Percentiles rank a stretch among this genome's conserved stretches.
phyloP scores from a whole-genome alignment of 2,888 invertebrate species.

The Campaea margaritaria region DNA sequence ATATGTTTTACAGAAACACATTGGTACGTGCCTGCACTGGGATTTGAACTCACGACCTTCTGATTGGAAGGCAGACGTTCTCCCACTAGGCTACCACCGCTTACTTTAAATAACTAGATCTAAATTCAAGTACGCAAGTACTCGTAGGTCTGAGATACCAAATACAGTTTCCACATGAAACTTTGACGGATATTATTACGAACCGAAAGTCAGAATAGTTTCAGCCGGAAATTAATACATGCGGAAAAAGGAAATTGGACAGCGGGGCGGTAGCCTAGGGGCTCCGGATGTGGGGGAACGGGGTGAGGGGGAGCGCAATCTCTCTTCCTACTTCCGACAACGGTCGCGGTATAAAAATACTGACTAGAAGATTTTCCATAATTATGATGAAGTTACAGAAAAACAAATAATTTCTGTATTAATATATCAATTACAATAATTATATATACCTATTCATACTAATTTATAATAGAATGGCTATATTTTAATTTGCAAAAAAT shows the following conservation, averaged over 20 bases:
- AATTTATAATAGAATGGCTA: no score
- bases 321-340: conserved; percentile 72
- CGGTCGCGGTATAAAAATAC: conserved; percentile 45
- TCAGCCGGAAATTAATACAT: conserved; percentile 80
- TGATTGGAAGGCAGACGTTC: no score
- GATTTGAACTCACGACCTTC: no score
- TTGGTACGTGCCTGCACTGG: no score
- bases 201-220: conserved; percentile 74
- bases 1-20: no score
- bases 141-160: no score
- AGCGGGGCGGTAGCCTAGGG: conserved; percentile 63
- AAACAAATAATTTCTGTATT: neutral
- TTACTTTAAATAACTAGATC: no score
- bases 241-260: conserved; percentile 83
- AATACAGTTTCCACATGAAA: conserved; percentile 1
- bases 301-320: conserved; percentile 58
- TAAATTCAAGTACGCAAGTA: no score
- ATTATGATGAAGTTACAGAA: neutral
- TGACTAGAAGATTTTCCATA: conserved; percentile 3
- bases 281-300: conserved; percentile 68
- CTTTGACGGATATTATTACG: conserved; percentile 60
- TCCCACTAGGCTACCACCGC: no score
- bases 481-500: no score
- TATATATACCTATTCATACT: no score
- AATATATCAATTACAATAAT: no score